Evolutionary conservation across 53 echinoderm and acorn worm species (phyloP).

Genomic region (Arbacia lixula): DNA sequence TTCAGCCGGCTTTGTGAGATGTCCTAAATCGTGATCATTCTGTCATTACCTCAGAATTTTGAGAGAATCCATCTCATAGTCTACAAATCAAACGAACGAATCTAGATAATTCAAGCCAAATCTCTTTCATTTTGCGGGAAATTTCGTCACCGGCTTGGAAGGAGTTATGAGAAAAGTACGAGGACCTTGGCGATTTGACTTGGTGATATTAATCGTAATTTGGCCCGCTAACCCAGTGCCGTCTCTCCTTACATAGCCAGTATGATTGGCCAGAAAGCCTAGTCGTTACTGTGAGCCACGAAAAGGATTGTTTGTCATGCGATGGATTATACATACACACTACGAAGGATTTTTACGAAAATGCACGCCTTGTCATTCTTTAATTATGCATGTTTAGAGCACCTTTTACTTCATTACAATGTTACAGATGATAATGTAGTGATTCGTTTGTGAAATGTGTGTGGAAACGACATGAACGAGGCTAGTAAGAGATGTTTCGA

Average conservation of each 20-base stretch:
- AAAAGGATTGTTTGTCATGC: too few species aligned
- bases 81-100: slow-evolving; percentile 49
- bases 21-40: slow-evolving; percentile 29
- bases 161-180: slow-evolving; percentile 35
- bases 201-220: slow-evolving; percentile 52
- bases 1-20: too few species aligned
- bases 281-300: too few species aligned
- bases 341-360: too few species aligned
- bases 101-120: slow-evolving; percentile 36
- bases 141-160: slow-evolving; percentile 33
- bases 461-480: too few species aligned
- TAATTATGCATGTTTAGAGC: too few species aligned
- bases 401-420: too few species aligned
- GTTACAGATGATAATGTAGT: too few species aligned
- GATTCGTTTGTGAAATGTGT: too few species aligned
- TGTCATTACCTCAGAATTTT: slow-evolving; percentile 10
- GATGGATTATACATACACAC: too few species aligned
- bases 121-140: slow-evolving; percentile 32
- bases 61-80: slow-evolving; percentile 29
- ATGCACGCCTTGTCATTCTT: too few species aligned
- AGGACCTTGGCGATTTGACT: slow-evolving; percentile 48
- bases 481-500: too few species aligned
- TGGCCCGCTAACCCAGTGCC: slow-evolving; percentile 47
- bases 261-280: slow-evolving; percentile 30
- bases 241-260: slow-evolving; percentile 46